Base-by-base conservation (phyloP, 2,888 invertebrate genomes). In the Cryptus armator region DNA sequence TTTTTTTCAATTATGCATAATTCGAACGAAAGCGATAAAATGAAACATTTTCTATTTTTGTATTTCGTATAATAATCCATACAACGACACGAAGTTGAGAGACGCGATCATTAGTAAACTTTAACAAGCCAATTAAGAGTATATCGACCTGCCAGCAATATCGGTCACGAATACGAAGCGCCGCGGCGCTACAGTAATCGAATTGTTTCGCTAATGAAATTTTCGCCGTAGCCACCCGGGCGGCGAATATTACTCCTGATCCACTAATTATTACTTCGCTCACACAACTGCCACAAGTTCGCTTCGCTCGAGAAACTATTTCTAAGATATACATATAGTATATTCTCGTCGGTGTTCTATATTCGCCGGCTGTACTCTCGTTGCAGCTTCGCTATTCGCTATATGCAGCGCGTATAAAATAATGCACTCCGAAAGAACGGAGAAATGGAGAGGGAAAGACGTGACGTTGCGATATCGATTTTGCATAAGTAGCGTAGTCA, bases 231-330 rank as follows among this genome's bases (percentile, higher is more conserved):
- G 32, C 76, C 76, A 68, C 59, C 62, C 66, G 71, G 29, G n/a
- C 53, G 29, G n/a, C 53, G 46, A 43, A 48, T 77, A 81, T 84
- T 74, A 81, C 81, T 51, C 46, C 62, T 44, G 53, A 84, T 68
- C 72, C 68, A 32, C 66, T 81, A 81, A 81, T 84, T 84, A 81
- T 77, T 68, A 68, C 74, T 44, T 53, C n/a, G n/a, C 44, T 12
- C 48, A 66, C 64, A 68, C 37, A 24, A 12, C 59, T 48, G n/a
- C 72, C 64, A 44, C 37, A 74, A 74, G 44, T 78, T 81, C 67
- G 71, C 62, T 53, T 14, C 37, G 19, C 74, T 79, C 62, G 74
- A 10, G 68, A 64, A 83, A 74, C 79, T 83, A 83, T 83, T 74
- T 43, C 32, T 16, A 56, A 48, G 14, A n/a, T 9, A 71, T 37